Conservation (phyloP, 2,113 vertebrate genomes). For the Ariopsis seemanni region DNA sequence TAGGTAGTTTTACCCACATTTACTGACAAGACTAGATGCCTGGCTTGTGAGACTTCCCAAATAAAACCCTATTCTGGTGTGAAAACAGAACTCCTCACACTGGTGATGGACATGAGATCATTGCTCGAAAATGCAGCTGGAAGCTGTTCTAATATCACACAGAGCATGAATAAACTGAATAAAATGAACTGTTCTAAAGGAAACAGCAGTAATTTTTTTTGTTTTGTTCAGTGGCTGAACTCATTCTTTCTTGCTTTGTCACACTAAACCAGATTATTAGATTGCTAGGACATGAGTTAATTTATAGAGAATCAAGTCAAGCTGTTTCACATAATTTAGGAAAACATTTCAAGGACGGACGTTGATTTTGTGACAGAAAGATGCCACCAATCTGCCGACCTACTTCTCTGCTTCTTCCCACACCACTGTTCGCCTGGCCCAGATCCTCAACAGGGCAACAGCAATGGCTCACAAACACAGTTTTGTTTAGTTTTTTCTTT, state of each 20-base stretch:
- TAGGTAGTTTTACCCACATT: not conserved
- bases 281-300: not conserved
- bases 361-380: not conserved
- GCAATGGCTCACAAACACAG: not conserved
- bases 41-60: not conserved
- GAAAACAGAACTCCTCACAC: not conserved
- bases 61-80: not conserved
- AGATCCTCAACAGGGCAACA: constrained; percentile 33
- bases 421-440: constrained; percentile 27
- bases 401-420: constrained; percentile 34
- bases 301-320: constrained; percentile 2
- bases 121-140: not conserved
- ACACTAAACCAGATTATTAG: not conserved
- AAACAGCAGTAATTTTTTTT: not conserved
- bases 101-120: not conserved
- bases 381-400: constrained; percentile 36
- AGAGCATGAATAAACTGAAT: not conserved
- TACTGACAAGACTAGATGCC: not conserved
- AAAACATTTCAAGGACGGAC: not conserved
- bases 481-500: not conserved
- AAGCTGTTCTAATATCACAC: not conserved
- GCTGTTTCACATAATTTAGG: constrained; percentile 3
- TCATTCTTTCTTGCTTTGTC: not conserved
- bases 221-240: not conserved
- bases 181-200: not conserved